A percentile compares a stretch with the other conserved stretches of the same genome.
Conservation (phyloP, 2,797 vertebrate genomes). For the Picus viridis region DNA sequence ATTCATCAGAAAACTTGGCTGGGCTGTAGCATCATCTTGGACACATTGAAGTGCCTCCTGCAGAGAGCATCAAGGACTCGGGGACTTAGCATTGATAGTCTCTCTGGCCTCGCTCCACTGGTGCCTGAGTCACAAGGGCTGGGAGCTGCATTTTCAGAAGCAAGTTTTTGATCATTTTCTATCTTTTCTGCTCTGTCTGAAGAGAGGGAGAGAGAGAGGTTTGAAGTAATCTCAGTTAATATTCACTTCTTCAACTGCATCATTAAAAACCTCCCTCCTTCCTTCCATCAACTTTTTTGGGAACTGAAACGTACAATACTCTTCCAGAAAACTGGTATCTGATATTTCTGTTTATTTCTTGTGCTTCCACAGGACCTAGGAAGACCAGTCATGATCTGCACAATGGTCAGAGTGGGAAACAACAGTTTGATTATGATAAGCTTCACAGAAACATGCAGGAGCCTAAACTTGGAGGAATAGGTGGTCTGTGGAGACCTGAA, state of each 20-base stretch:
- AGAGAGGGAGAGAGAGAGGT: background rate
- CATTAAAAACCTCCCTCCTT: background rate
- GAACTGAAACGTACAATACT: background rate
- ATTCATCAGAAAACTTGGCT: slow-evolving; percentile 56
- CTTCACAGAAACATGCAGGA: background rate
- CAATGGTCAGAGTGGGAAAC: background rate
- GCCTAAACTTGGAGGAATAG: background rate
- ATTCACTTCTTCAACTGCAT: background rate
- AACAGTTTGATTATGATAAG: background rate
- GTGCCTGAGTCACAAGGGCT: slow-evolving; percentile 5
- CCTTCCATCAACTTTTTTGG: background rate
- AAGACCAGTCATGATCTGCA: background rate
- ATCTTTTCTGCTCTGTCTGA: background rate
- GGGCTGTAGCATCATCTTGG: slow-evolving; percentile 49
- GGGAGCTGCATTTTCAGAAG: slow-evolving; percentile 4
- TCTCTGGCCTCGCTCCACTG: background rate
- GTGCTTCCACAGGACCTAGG: background rate
- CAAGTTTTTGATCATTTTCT: slow-evolving; percentile 40
- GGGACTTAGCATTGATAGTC: slow-evolving; percentile 13
- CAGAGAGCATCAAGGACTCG: slow-evolving; percentile 46
- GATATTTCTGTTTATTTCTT: background rate
- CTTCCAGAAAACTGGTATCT: background rate
- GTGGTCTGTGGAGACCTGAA: background rate
- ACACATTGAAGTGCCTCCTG: slow-evolving; percentile 34
- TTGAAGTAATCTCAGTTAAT: background rate